phyloP scores from a whole-genome alignment of 2,113 vertebrate species.

The Verasper variegatus region DNA sequence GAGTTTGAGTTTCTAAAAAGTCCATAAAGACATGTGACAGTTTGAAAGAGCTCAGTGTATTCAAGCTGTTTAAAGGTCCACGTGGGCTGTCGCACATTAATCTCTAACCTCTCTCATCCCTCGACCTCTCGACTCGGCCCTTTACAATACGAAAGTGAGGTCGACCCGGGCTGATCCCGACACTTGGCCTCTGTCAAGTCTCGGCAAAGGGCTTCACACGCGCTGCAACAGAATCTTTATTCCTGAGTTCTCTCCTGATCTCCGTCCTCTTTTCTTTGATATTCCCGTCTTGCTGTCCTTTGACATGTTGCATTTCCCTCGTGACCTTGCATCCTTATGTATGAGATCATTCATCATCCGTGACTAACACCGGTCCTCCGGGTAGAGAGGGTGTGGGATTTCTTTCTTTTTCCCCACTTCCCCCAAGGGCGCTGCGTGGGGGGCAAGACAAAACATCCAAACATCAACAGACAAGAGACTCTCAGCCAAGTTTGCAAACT shows the following conservation, averaged over 20 bases:
- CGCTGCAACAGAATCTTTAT: conserved; percentile 4
- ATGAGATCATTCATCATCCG: conserved; percentile 56
- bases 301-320: conserved; percentile 43
- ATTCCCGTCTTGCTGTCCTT: conserved; percentile 32
- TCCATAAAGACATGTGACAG: not conserved
- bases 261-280: conserved; percentile 1
- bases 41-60: conserved; percentile 16
- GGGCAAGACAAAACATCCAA: conserved; percentile 59
- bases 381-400: conserved; percentile 51
- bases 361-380: conserved; percentile 54
- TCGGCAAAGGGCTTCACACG: not conserved
- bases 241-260: not conserved
- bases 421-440: conserved; percentile 17
- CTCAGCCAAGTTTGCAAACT: conserved; percentile 53
- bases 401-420: conserved; percentile 13
- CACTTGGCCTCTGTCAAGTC: conserved; percentile 9
- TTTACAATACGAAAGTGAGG: conserved; percentile 10
- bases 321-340: conserved; percentile 50
- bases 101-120: not conserved
- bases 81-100: conserved; percentile 23
- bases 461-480: conserved; percentile 48
- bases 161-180: conserved; percentile 55
- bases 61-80: not conserved
- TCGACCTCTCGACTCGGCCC: not conserved
- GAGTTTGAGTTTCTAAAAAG: conserved; percentile 1